Conservation (phyloP, 2,797 vertebrate genomes). For the Triplophysa bombifrons region DNA sequence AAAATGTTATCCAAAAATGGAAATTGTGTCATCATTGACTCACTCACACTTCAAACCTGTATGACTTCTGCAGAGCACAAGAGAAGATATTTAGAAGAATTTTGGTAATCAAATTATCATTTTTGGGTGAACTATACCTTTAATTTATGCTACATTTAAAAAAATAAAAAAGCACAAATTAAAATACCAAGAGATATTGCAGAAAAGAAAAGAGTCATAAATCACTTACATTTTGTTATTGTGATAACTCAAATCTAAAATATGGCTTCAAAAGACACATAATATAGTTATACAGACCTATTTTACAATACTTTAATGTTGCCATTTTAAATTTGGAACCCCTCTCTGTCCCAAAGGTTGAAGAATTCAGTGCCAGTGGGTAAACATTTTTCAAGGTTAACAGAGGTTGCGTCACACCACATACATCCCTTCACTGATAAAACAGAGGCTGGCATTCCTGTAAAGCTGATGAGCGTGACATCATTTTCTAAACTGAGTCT, state of each 20-base stretch:
- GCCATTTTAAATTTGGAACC: not conserved
- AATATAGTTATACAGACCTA: not conserved
- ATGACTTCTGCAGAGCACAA: no score
- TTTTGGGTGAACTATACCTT: no score
- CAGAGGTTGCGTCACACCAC: slow-evolving; percentile 26
- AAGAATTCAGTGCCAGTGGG: not conserved
- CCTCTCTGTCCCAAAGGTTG: not conserved
- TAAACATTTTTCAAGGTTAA: not conserved
- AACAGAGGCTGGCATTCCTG: slow-evolving; percentile 1
- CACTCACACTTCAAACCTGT: not conserved
- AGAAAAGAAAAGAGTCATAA: not conserved
- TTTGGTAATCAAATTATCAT: no score
- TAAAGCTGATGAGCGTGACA: slow-evolving; percentile 17
- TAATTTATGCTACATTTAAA: not conserved
- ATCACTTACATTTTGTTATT: not conserved
- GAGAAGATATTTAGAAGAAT: no score
- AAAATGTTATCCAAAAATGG: not conserved
- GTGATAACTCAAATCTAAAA: not conserved
- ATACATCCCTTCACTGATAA: slow-evolving; percentile 17
- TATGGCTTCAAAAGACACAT: not conserved
- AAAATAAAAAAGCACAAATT: not conserved
- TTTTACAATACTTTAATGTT: not conserved
- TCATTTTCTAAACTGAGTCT: not conserved
- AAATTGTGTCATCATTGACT: not conserved
- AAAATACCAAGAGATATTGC: not conserved